Base-by-base conservation (phyloP, 2,888 invertebrate species). In the Polylopha cassiicola region DNA sequence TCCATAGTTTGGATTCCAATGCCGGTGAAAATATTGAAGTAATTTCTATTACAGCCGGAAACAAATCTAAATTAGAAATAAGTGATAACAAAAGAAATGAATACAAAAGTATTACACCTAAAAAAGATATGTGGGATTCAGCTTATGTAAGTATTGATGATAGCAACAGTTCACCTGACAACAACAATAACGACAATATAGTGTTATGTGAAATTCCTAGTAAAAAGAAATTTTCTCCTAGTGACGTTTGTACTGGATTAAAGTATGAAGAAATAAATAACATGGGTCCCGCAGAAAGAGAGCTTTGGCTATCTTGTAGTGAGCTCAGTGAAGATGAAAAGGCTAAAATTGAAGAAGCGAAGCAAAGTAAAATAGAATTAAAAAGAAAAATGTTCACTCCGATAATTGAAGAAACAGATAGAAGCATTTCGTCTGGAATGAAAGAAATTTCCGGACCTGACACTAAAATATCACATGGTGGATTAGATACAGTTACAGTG, bases 141-240 rank as follows among this genome's bases (percentile, higher is more conserved):
- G 87, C 87, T 6, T 87, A 87, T 50, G 81, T 87, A 50, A 87
- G 87, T 66, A 86, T 87, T 46, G 87, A 87, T 49, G 87, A 87
- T 42, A 76, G 62, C 47, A 81, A 73, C 51, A 71, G 73, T 54
- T 75, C 80, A 4, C 75, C 85, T 21, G 86, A 85, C 52, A 77
- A 50, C 44, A 82, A 79, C 47, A 73, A 74, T 51, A 81, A 76
- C 50, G 74, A 74, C 47, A 72, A 61, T 51, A 56, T 54, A 42
- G 39, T 49, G 28, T 50, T 66, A 22, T 47, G 58, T 46, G 76
- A 76, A 20, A 37, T 60, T 45, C 26, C 51, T 32, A 56, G 53
- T 58, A 79, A 75, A 60, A 65, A 63, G 36, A 70, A 65, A 46
- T 48, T 55, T 55, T 55, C 59, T 47, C 47, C 48, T 51, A 61